Base-by-base conservation (phyloP, 2,888 invertebrate genomes). In the Metacarcinus magister region DNA sequence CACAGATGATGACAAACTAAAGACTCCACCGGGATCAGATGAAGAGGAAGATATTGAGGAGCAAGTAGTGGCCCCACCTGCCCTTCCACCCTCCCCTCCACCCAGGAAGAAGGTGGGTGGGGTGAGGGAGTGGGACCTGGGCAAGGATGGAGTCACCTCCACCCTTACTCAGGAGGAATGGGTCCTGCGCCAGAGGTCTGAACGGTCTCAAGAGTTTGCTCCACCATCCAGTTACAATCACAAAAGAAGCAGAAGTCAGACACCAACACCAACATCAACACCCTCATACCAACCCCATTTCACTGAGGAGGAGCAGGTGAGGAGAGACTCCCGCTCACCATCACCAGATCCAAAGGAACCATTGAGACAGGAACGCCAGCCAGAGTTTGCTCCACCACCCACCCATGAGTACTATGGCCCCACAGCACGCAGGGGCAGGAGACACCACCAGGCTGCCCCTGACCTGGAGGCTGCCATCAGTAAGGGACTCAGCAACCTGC, bases 181-280 rank as follows among this genome's bases (percentile, higher is more conserved):
- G 97, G 96, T 97, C n/a, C 92, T 96, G 23, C 95, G 89, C 19
- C 96, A 96, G 75, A 98, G 99, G 97, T 98, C 98, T 95, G 98
- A 98, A 97, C 98, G 99, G 97, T 98, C 98, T 44, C 97, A 98
- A 0, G 99, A 99, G 97, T 99, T 99, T 98, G 99, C 99, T 0
- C 99, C 99, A 5, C 98, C 98, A 0, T 93, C 97, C 48, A 82
- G 3, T 48, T 97, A 97, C 39, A 10, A 94, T 43, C 23, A 0
- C 90, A 90, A 60, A n/a, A 67, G 43, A 19, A 46, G 54, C 28
- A 93, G 8, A 46, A 46, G 67, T n/a, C 32, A 23, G 16, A 28
- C 19, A 94, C 2, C 19, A 10, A 46, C 10, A 48, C 19, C 87
- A 13, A n/a, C n/a, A n/a, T n/a, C n/a, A n/a, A n/a, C n/a, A n/a